Evolutionary conservation across 2,797 vertebrate species (phyloP).

Genomic region (Amblyopsis hoosieri): DNA sequence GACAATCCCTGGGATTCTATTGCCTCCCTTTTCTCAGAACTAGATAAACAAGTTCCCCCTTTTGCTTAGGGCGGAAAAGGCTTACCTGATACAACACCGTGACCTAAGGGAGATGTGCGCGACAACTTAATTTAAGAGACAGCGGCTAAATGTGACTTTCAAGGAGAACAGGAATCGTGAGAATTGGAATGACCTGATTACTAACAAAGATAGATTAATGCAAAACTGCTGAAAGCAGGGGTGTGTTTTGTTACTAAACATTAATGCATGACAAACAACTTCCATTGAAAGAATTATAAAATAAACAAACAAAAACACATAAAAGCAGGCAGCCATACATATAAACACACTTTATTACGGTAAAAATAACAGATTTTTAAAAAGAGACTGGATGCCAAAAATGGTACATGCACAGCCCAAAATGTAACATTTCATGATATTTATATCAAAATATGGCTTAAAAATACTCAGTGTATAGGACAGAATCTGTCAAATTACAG

Average conservation of each 20-base stretch:
- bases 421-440: slow-evolving; percentile 48
- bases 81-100: slow-evolving; percentile 53
- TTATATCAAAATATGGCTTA: slow-evolving; percentile 69
- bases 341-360: too few species aligned
- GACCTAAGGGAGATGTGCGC: slow-evolving; percentile 57
- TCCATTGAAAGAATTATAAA: slow-evolving; percentile 2
- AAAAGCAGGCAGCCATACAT: neutral
- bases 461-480: slow-evolving; percentile 9
- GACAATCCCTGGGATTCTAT: slow-evolving; percentile 75
- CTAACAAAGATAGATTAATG: neutral
- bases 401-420: slow-evolving; percentile 36
- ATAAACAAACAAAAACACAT: slow-evolving; percentile 27
- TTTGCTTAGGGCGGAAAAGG: slow-evolving; percentile 63
- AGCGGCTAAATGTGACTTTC: neutral
- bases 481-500: neutral
- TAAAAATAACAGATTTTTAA: too few species aligned
- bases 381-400: slow-evolving; percentile 17
- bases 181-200: neutral
- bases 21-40: slow-evolving; percentile 78
- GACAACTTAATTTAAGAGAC: slow-evolving; percentile 32
- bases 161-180: slow-evolving; percentile 3
- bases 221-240: too few species aligned
- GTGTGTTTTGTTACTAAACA: too few species aligned
- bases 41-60: slow-evolving; percentile 76
- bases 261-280: too few species aligned